These are phyloP conservation scores for Amphimedon queenslandica DNA, from an alignment of 37 sponge, comb jelly and placozoan species.

Conservation along the genomic window DNA sequence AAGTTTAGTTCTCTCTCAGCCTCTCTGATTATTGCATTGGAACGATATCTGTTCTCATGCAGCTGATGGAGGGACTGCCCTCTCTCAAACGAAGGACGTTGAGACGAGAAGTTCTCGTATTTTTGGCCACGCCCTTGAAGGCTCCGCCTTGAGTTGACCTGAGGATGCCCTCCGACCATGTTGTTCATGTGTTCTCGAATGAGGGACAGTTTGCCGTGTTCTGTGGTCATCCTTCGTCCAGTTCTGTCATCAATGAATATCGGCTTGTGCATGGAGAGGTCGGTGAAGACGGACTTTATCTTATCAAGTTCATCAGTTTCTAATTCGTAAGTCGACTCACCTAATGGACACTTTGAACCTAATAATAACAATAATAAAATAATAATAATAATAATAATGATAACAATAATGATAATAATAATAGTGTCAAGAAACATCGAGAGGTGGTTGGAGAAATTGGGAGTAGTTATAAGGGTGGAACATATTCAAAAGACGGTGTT, in stretches of 20 bases:
- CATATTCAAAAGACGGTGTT: too few species aligned
- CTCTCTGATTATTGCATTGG: background rate
- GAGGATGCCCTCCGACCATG: background rate
- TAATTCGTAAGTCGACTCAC: constrained; percentile 36
- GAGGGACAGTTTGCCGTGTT: background rate
- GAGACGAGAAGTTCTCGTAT: background rate
- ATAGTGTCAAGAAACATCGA: too few species aligned
- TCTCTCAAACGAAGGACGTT: background rate
- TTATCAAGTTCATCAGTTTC: constrained; percentile 31
- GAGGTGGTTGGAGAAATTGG: too few species aligned
- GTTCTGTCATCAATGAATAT: constrained; percentile 54
- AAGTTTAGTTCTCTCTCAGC: background rate
- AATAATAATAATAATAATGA: too few species aligned
- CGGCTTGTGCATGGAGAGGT: constrained; percentile 58
- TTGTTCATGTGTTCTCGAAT: background rate
- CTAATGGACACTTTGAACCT: constrained; percentile 59
- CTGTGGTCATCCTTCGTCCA: constrained; percentile 50
- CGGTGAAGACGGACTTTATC: constrained; percentile 49
- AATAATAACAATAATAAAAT: too few species aligned
- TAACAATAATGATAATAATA: too few species aligned
- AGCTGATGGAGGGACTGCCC: background rate
- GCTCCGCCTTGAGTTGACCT: background rate
- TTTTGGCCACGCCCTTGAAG: background rate
- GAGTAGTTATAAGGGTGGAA: too few species aligned
- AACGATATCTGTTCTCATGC: background rate